phyloP scores from a whole-genome alignment of 2,797 vertebrate species.

The Petrocephalus sullivani region DNA sequence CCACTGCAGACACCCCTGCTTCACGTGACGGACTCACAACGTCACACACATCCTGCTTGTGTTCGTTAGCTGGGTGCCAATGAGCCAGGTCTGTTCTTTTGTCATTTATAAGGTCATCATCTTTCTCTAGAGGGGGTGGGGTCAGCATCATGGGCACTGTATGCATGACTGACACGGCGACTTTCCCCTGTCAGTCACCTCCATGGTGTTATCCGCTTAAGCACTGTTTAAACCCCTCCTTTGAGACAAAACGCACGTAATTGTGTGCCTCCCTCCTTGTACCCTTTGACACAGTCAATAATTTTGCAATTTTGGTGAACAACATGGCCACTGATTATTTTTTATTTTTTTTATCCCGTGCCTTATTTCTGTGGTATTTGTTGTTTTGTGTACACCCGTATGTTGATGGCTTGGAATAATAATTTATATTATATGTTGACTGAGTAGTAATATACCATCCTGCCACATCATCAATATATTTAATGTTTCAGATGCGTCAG shows the following conservation, averaged over 20 bases:
- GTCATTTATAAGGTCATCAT: neutral
- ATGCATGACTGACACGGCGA: neutral
- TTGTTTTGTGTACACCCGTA: neutral
- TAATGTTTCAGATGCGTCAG: neutral
- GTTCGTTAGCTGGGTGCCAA: neutral
- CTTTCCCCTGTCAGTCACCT: neutral
- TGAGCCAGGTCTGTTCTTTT: neutral
- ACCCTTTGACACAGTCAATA: neutral
- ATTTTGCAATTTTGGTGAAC: neutral
- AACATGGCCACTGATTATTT: neutral
- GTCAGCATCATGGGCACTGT: neutral
- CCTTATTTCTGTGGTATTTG: neutral
- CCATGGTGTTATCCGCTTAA: neutral
- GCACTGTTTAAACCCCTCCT: neutral
- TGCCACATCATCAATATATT: neutral
- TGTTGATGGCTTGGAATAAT: neutral
- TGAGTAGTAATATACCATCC: neutral
- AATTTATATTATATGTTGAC: neutral
- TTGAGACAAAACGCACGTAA: neutral
- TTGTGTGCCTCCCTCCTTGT: neutral
- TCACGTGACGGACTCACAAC: neutral
- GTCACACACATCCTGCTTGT: neutral
- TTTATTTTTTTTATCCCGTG: neutral
- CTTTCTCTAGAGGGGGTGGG: neutral
- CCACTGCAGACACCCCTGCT: neutral